phyloP scores from a whole-genome alignment of 2,113 vertebrate genomes.

The Notarius quadriscutis region DNA sequence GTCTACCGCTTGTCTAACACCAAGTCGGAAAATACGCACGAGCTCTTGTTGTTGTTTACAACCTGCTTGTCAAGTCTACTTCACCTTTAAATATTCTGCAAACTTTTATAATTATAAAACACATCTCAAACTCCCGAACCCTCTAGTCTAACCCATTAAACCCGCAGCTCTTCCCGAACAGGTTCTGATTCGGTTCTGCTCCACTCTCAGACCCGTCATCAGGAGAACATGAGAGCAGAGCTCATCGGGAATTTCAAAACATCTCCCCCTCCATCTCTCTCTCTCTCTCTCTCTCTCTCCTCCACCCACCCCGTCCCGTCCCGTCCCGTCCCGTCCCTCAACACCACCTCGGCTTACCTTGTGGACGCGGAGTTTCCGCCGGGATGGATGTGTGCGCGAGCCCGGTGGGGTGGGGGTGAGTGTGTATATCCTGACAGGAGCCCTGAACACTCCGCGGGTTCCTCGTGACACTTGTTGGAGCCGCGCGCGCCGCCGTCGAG shows the following conservation, averaged over 20 bases:
- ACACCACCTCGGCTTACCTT: slow-evolving; percentile 64
- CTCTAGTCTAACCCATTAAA: too few species aligned
- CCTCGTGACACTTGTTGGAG: slow-evolving; percentile 47
- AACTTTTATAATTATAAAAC: neutral
- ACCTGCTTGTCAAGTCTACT: neutral
- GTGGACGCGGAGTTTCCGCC: slow-evolving; percentile 60
- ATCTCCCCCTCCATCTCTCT: slow-evolving; percentile 22
- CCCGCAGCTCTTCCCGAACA: too few species aligned
- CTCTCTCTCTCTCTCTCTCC: too few species aligned
- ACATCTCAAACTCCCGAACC: too few species aligned
- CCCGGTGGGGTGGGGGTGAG: neutral
- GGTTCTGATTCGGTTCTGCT: neutral
- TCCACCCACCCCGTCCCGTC: too few species aligned
- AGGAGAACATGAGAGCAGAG: slow-evolving; percentile 53
- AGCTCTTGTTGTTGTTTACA: neutral
- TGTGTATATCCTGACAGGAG: neutral
- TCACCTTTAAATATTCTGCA: slow-evolving; percentile 1
- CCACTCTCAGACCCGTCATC: slow-evolving; percentile 51
- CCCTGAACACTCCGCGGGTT: neutral
- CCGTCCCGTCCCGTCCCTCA: neutral
- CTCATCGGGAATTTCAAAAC: slow-evolving; percentile 66
- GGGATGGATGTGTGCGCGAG: slow-evolving; percentile 56
- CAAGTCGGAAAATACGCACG: neutral
- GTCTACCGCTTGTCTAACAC: neutral
- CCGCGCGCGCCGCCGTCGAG: slow-evolving; percentile 56